Base-by-base conservation (phyloP, 2,888 invertebrate species). In the Horisme vitalbata region DNA sequence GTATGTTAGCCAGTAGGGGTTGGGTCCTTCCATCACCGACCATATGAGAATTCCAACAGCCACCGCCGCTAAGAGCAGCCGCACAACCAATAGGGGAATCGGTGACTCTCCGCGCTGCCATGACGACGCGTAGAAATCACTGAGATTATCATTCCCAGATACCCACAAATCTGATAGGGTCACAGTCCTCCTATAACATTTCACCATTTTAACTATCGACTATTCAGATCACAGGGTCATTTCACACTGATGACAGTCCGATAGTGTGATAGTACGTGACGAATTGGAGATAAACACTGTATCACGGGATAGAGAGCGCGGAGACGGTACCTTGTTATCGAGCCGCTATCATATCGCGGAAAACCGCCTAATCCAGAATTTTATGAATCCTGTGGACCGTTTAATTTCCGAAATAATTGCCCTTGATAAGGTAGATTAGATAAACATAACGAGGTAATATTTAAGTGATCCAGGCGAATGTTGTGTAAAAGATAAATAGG, bases 81-180 rank as follows among this genome's bases (percentile, higher is more conserved):
- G 67, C 30, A 82, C 39, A 47, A 79, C 52, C 64, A 88, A 61
- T 70, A 88, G 52, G 1, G 84, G 83, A 13, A 82, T 45, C 5
- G 83, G 64, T 0, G 84, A 80, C 9, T 86, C 86, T 27, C 86
- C 84, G 9, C 71, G 73, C 65, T 88, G 87, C 85, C 86, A 88
- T 79, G 87, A 78, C 57, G 83, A 81, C 31, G 80, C 65, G 53
- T 79, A 80, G 58, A 88, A 89, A 58, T 89, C 84, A 57, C 81
- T 85, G 27, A 77, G 37, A 57, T 63, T 77, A 13, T 82, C 84
- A 55, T 82, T 69, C 7, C 73, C 68, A 4, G 78, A 67, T 55
- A 89, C 84, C 88, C 87, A 87, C 41, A 84, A 61, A 44, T 79
- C 73, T 56, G 84, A 75, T 10, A 80, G 47, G 30, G 74, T 58